Base-by-base conservation (phyloP, 2,888 invertebrate genomes). In the Neria commutata region DNA sequence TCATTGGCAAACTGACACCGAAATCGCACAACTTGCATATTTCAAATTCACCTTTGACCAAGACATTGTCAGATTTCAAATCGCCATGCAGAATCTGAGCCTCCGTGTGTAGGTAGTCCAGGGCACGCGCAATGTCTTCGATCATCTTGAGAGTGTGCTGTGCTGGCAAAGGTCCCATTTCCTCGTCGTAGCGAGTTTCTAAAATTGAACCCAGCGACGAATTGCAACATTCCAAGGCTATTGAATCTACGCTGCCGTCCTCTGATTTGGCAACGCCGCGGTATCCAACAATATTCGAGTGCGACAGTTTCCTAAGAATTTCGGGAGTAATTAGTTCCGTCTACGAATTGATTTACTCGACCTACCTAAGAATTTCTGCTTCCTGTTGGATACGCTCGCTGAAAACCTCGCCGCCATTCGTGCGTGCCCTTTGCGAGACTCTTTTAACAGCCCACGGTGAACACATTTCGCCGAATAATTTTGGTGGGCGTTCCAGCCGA, bases 381-480 rank as follows among this genome's bases (percentile, higher is more conserved):
- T 94, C 94, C 0, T 84, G 83, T 61, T 86, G 82, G 40, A 93
- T 82, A 1, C 92, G 85, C 19, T 86, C 83, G 50, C 84, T 84
- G 54, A 72, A 75, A 3, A 75, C 4, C 11, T 68, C 63, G n/a
- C 67, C 64, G 24, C 69, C 57, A 3, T 50, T 52, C 3, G 29
- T 46, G 23, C 69, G 61, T 74, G 79, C 47, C 51, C 83, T 85
- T 66, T 86, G 86, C 1, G 78, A 74, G 1, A 92, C 76, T 80
- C 91, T 89, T 75, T 94, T 94, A 0, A 94, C 83, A 0, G 93
- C 94, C 94, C 94, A 94, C 0, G 94, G 94, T 0, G 94, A 94
- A n/a, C 88, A 85, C 0, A 85, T 79, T 67, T 86, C 85, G 6
- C 90, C 88, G 1, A 85, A n/a, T n/a, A n/a, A 84, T 67, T 84